phyloP scores from a whole-genome alignment of 1,140 invertebrate species.

The Bombus confusus region DNA sequence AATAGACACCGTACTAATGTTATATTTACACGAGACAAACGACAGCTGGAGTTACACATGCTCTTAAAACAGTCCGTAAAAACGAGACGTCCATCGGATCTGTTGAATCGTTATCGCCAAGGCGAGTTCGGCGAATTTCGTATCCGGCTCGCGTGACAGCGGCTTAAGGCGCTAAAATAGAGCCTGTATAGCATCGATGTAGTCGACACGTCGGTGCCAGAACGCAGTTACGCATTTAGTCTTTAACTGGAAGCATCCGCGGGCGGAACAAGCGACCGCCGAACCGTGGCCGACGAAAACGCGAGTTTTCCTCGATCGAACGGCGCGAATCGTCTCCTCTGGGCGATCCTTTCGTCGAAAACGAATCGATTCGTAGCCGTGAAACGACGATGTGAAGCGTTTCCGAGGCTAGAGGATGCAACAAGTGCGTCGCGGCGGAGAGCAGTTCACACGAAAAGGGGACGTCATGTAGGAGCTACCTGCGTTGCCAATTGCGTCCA shows the following conservation, averaged over 20 bases:
- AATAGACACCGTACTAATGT: background rate
- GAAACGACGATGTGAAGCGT: background rate
- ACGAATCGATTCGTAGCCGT: background rate
- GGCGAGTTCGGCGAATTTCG: background rate
- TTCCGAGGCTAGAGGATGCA: background rate
- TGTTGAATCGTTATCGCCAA: background rate
- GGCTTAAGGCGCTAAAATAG: constrained; percentile 68
- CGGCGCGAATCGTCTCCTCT: too few relatives aligned
- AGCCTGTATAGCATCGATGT: constrained; percentile 26
- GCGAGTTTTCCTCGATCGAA: background rate
- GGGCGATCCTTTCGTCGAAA: background rate
- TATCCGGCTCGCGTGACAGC: constrained; percentile 42
- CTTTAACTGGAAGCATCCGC: constrained; percentile 68
- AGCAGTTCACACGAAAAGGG: too few relatives aligned
- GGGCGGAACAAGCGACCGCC: constrained; percentile 36
- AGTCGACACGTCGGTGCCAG: constrained; percentile 44
- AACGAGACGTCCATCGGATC: background rate
- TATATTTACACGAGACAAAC: background rate
- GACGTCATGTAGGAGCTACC: background rate
- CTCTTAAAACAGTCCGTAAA: background rate
- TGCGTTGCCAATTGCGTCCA: background rate
- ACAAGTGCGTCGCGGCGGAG: constrained; percentile 18
- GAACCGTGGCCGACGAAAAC: background rate
- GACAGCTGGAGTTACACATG: too few relatives aligned
- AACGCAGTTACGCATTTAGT: constrained; percentile 66